Evolutionary conservation across 2,888 invertebrate species (phyloP).

Genomic region (Deilephila elpenor): DNA sequence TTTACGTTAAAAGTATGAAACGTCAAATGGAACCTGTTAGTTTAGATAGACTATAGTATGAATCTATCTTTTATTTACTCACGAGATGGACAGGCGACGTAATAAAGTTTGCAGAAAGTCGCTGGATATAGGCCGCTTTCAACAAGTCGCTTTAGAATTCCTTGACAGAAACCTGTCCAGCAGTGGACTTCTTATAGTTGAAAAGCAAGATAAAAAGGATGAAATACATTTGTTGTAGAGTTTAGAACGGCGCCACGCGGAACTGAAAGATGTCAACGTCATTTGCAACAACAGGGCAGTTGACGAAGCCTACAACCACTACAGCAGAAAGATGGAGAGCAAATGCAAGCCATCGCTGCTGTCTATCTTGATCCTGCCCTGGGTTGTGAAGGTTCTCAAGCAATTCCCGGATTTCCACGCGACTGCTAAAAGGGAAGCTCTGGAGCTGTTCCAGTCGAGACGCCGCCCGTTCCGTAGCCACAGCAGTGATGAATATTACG

Average conservation of each 20-base stretch:
- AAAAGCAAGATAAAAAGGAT: no score
- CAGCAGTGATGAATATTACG: constrained; percentile 32
- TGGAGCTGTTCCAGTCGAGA: constrained; percentile 31
- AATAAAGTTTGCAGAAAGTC: no score
- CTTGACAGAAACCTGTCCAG: no score
- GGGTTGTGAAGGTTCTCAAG: constrained; percentile 32
- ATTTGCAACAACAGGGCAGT: constrained; percentile 43
- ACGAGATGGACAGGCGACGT: no score
- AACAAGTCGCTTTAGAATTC: no score
- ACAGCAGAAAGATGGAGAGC: constrained; percentile 30
- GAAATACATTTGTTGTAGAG: constrained; percentile 29
- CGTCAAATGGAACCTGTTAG: no score
- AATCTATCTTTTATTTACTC: neutral
- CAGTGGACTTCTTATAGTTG: no score
- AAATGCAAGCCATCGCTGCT: constrained; percentile 33
- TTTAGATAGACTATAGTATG: no score
- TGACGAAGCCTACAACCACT: constrained; percentile 41
- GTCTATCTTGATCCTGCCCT: constrained; percentile 27
- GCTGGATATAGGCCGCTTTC: no score
- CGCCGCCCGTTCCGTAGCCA: constrained; percentile 25
- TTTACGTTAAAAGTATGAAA: no score
- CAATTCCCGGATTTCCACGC: constrained; percentile 34
- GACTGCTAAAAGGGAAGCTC: constrained; percentile 25
- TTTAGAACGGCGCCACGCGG: constrained; percentile 30
- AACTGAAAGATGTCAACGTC: constrained; percentile 34